Conservation (phyloP, 2,113 vertebrate genomes). For the Caranx melampygus region DNA sequence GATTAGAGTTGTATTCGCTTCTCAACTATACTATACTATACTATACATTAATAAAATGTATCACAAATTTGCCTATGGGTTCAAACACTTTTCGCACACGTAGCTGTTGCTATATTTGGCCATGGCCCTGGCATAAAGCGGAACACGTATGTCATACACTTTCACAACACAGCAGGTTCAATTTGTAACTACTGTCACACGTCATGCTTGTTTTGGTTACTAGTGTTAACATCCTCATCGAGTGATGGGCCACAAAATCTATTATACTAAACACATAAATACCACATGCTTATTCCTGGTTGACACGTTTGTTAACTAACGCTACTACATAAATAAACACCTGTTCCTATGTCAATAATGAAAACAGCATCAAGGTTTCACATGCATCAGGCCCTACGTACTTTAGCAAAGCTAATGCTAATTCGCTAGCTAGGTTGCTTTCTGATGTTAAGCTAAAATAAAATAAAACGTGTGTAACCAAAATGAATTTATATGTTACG, state of each 20-base stretch:
- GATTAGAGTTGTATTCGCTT: too few species aligned
- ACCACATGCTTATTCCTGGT: too few species aligned
- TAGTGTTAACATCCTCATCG: neutral
- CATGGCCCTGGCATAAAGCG: neutral
- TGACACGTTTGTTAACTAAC: neutral
- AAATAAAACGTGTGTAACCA: neutral
- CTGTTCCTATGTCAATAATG: neutral
- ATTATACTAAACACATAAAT: neutral
- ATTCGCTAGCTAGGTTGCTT: neutral
- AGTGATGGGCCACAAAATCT: neutral
- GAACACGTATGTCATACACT: neutral
- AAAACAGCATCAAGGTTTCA: neutral
- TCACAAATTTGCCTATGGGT: too few species aligned
- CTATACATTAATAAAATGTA: too few species aligned
- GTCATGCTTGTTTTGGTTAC: neutral
- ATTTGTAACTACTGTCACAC: neutral
- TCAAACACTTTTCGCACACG: too few species aligned
- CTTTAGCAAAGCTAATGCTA: constrained; percentile 35
- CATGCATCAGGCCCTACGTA: constrained; percentile 27
- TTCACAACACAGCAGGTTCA: neutral
- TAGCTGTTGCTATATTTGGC: too few species aligned
- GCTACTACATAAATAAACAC: neutral
- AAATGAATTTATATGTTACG: neutral
- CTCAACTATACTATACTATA: too few species aligned
- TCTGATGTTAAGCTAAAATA: neutral